phyloP scores from a whole-genome alignment of 2,888 invertebrate species.

The Andrena bicolor region DNA sequence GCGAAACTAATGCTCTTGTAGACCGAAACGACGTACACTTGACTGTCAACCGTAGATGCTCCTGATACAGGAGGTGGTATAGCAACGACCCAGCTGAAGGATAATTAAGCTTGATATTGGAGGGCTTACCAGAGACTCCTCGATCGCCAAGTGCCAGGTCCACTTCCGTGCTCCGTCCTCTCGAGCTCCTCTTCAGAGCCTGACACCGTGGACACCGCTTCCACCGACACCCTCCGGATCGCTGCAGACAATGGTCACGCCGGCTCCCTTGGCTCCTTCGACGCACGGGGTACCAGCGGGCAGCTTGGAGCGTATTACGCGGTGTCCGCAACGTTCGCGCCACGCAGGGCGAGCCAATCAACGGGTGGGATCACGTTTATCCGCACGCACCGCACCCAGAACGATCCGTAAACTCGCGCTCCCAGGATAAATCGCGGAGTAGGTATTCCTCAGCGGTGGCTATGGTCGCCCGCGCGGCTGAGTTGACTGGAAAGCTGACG shows the following conservation, averaged over 20 bases:
- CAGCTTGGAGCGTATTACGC: too few relatives aligned
- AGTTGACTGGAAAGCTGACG: conserved; percentile 2
- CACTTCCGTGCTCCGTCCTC: too few relatives aligned
- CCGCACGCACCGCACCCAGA: conserved; percentile 9
- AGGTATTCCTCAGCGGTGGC: neutral
- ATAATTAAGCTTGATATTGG: neutral
- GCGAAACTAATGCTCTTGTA: neutral
- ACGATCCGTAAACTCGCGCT: neutral
- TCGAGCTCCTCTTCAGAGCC: neutral
- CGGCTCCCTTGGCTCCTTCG: conserved; percentile 4
- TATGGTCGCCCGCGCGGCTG: neutral
- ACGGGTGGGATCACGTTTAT: conserved; percentile 13
- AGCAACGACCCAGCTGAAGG: neutral
- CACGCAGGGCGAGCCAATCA: conserved; percentile 8
- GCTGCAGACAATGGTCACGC: neutral
- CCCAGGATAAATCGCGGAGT: neutral
- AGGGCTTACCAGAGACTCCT: neutral
- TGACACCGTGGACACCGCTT: conserved; percentile 5
- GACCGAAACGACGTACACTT: neutral
- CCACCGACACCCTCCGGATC: neutral
- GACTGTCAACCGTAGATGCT: too few relatives aligned
- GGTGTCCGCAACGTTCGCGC: conserved; percentile 31
- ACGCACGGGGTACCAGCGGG: neutral
- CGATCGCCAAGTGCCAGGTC: too few relatives aligned
- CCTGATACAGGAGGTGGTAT: too few relatives aligned